These are phyloP conservation scores for Hypsopygia costalis DNA, from an alignment of 2,888 invertebrate species.

Conservation along the genomic window DNA sequence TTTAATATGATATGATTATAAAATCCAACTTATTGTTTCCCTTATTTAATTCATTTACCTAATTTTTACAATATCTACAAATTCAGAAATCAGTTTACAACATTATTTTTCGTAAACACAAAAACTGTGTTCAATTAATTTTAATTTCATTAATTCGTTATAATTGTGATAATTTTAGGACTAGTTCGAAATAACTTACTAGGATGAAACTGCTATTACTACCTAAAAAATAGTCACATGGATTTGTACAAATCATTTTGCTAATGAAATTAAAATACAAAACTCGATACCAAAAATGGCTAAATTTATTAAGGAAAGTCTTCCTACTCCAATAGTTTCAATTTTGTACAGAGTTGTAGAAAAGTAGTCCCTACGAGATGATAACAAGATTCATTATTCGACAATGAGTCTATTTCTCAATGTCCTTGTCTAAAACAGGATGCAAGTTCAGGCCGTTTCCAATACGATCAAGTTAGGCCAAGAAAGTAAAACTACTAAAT, in stretches of 20 bases:
- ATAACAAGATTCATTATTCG: conserved; percentile 37
- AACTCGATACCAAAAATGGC: conserved; percentile 20
- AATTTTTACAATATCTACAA: conserved; percentile 77
- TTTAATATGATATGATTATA: conserved; percentile 75
- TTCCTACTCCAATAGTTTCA: conserved; percentile 35
- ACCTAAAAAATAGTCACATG: conserved; percentile 64
- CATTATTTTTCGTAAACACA: conserved; percentile 43
- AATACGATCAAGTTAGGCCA: conserved; percentile 54
- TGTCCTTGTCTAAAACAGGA: conserved; percentile 42
- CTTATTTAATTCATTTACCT: conserved; percentile 61
- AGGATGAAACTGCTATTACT: conserved; percentile 68
- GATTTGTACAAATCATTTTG: conserved; percentile 63
- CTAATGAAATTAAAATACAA: conserved; percentile 20
- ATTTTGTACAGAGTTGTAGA: conserved; percentile 59
- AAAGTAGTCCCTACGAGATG: conserved; percentile 55
- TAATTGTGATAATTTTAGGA: conserved; percentile 61
- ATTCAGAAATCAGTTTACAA: conserved; percentile 55
- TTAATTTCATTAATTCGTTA: conserved; percentile 27
- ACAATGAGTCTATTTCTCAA: conserved; percentile 35
- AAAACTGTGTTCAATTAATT: conserved; percentile 28
- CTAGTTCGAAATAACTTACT: conserved; percentile 76
- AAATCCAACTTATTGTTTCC: conserved; percentile 67
- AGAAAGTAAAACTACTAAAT: conserved; percentile 58
- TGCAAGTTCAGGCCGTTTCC: conserved; percentile 53
- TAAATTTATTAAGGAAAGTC: conserved; percentile 36